Evolutionary conservation across 1,140 invertebrate species (phyloP).

Genomic region (Trachelipus rathkii): DNA sequence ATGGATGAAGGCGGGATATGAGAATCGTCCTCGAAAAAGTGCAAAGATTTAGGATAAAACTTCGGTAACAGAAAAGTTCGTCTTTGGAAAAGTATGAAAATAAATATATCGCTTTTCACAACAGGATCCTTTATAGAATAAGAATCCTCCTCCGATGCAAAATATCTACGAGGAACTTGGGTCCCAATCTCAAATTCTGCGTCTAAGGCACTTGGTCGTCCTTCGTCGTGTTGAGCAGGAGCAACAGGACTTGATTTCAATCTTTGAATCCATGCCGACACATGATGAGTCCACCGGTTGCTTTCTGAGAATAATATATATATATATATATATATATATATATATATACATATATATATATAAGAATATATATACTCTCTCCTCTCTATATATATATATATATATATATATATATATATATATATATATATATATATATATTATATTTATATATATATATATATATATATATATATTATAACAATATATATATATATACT

Average conservation of each 20-base stretch:
- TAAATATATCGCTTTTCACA: neutral
- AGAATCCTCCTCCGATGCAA: neutral
- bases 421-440: conserved; percentile 15
- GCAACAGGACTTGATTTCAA: neutral
- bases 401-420: conserved; percentile 15
- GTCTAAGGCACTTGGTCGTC: neutral
- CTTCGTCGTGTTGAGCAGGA: neutral
- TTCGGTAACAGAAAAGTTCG: neutral
- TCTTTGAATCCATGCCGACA: conserved; percentile 4
- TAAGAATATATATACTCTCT: neutral
- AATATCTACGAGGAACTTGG: neutral
- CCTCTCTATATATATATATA: too few species aligned
- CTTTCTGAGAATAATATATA: neutral
- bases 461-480: neutral
- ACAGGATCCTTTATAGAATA: neutral
- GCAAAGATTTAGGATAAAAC: neutral
- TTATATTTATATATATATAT: neutral
- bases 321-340: conserved; percentile 15
- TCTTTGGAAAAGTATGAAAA: neutral
- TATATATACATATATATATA: neutral
- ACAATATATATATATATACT: conserved; percentile 4
- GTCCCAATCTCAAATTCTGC: neutral
- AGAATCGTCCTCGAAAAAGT: neutral
- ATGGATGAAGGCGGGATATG: neutral
- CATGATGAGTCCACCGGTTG: neutral